A percentile compares a stretch with the other conserved stretches of the same genome.
Evolutionary conservation across 1,140 invertebrate genomes (phyloP).

Genomic region (Bombyx mandarina): DNA sequence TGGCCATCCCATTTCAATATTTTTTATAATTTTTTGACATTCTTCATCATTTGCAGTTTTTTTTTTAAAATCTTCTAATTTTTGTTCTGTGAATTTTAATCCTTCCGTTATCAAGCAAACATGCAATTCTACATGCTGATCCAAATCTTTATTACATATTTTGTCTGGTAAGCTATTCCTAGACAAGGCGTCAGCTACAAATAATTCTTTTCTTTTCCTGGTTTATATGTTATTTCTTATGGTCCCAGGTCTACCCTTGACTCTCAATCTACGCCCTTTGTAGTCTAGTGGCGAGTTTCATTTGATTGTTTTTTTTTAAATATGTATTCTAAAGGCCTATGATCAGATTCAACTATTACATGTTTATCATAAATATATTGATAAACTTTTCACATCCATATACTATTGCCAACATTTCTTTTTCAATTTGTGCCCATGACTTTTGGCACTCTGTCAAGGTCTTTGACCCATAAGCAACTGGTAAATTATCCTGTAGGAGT

Average conservation of each 20-base stretch:
- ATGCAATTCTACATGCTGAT: too few species aligned
- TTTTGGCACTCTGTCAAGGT: not conserved
- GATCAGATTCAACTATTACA: not conserved
- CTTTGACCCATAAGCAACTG: not conserved
- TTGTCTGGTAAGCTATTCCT: not conserved
- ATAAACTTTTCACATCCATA: not conserved
- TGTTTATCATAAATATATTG: not conserved
- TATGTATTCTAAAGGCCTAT: slow-evolving; percentile 1
- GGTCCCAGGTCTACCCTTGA: not conserved
- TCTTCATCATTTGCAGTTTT: too few species aligned
- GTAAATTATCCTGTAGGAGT: not conserved
- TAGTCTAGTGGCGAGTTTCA: not conserved
- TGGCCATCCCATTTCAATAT: not conserved
- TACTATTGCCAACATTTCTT: slow-evolving; percentile 1
- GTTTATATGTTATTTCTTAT: not conserved
- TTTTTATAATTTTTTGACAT: too few species aligned
- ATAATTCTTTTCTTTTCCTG: not conserved
- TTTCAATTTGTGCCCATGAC: slow-evolving; percentile 1
- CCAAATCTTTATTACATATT: too few species aligned
- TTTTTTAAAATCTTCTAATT: too few species aligned
- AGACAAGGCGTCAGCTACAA: not conserved
- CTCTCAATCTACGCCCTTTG: not conserved
- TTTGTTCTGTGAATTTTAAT: too few species aligned
- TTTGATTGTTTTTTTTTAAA: slow-evolving; percentile 1
- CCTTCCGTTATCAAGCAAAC: too few species aligned